These are phyloP conservation scores for Lerista edwardsae DNA, from an alignment of 2,797 vertebrate species.

Conservation along the genomic window DNA sequence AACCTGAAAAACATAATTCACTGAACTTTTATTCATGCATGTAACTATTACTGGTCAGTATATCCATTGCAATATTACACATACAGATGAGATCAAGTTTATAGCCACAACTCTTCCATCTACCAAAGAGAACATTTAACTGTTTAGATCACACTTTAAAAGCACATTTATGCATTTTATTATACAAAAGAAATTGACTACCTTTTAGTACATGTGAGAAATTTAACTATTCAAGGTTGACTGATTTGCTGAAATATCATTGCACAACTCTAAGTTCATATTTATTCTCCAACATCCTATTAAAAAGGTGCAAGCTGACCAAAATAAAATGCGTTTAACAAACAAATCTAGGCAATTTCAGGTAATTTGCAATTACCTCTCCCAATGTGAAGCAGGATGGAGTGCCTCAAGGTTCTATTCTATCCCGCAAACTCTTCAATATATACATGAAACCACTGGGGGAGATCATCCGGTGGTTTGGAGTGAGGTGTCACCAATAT, in stretches of 20 bases:
- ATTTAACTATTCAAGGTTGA: not conserved
- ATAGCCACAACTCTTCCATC: not conserved
- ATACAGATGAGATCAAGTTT: not conserved
- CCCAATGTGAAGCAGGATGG: not conserved
- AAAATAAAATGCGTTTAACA: not conserved
- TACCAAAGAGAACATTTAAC: not conserved
- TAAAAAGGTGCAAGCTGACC: not conserved
- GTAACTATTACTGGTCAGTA: slow-evolving; percentile 10
- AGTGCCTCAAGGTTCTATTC: too few species aligned
- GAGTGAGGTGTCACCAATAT: too few species aligned
- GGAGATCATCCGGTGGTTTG: too few species aligned
- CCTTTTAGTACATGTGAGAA: not conserved
- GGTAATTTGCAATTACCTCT: too few species aligned
- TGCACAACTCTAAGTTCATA: too few species aligned
- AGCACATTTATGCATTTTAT: not conserved
- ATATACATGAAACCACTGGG: too few species aligned
- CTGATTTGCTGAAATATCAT: too few species aligned
- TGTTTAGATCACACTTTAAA: not conserved
- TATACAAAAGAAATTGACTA: not conserved
- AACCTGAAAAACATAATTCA: slow-evolving; percentile 77
- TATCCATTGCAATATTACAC: not conserved
- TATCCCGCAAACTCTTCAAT: too few species aligned
- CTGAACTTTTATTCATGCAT: slow-evolving; percentile 31
- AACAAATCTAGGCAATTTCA: not conserved
- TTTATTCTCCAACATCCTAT: not conserved